Evolutionary conservation across 2,113 vertebrate genomes (phyloP).

Genomic region (Phaethornis superciliosus): DNA sequence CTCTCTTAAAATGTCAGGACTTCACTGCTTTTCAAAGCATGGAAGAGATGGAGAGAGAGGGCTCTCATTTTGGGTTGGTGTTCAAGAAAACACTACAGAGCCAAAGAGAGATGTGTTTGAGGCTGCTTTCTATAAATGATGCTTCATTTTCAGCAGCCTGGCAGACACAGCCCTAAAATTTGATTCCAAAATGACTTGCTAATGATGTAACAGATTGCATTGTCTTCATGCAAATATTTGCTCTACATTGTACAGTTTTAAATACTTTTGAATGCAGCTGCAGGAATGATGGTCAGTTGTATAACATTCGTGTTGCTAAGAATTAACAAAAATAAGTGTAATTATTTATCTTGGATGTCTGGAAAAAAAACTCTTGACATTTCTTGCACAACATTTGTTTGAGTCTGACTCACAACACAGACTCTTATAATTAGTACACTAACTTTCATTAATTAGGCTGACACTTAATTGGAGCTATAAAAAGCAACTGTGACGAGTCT

Average conservation of each 20-base stretch:
- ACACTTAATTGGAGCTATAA: constrained; percentile 60
- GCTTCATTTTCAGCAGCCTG: not conserved
- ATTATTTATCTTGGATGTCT: constrained; percentile 54
- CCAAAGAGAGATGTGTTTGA: not conserved
- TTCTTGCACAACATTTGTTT: constrained; percentile 36
- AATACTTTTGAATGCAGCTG: constrained; percentile 54
- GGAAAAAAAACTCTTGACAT: constrained; percentile 21
- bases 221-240: constrained; percentile 59
- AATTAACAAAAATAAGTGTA: constrained; percentile 49
- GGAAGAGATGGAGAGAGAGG: not conserved
- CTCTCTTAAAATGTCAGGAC: not conserved
- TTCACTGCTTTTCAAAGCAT: not conserved
- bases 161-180: not conserved
- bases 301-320: constrained; percentile 36
- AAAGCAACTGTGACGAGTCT: constrained; percentile 58
- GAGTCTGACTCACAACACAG: constrained; percentile 47
- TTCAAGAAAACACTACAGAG: not conserved
- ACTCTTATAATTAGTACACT: constrained; percentile 56
- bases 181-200: not conserved
- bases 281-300: constrained; percentile 29
- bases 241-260: not conserved
- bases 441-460: constrained; percentile 66
- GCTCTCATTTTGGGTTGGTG: not conserved
- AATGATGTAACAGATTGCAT: constrained; percentile 21
- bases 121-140: not conserved